These are phyloP conservation scores for Chitala chitala DNA, from an alignment of 2,113 vertebrate species.

Conservation along the genomic window DNA sequence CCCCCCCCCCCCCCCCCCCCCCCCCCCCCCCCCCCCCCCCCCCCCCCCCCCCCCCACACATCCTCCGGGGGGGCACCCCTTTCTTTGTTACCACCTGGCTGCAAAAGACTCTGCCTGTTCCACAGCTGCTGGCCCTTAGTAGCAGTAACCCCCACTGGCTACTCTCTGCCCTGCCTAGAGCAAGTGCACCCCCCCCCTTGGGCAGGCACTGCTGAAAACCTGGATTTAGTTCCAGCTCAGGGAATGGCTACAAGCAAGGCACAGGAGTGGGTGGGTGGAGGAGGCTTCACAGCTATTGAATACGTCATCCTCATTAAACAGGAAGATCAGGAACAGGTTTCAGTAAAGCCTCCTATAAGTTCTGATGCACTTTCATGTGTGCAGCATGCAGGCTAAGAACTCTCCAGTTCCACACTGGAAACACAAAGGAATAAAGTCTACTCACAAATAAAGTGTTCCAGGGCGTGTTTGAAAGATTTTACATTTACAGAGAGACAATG, in stretches of 20 bases:
- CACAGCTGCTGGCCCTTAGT: too few species aligned
- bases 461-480: neutral
- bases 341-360: too few species aligned
- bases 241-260: neutral
- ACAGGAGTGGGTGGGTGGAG: neutral
- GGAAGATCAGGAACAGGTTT: too few species aligned
- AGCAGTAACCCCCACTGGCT: too few species aligned
- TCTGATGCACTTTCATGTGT: neutral
- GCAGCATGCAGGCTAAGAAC: too few species aligned
- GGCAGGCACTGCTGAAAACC: constrained; percentile 1
- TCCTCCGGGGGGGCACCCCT: too few species aligned
- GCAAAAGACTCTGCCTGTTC: too few species aligned
- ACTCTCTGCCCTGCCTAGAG: neutral
- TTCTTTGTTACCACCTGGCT: too few species aligned
- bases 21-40: too few species aligned
- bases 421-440: too few species aligned
- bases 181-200: neutral
- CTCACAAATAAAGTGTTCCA: neutral
- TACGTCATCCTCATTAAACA: too few species aligned
- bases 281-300: neutral
- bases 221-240: neutral
- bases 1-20: neutral
- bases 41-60: too few species aligned
- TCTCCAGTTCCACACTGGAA: neutral
- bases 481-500: neutral